These are phyloP conservation scores for Illadopsis cleaveri DNA, from an alignment of 2,113 vertebrate genomes.

Conservation along the genomic window DNA sequence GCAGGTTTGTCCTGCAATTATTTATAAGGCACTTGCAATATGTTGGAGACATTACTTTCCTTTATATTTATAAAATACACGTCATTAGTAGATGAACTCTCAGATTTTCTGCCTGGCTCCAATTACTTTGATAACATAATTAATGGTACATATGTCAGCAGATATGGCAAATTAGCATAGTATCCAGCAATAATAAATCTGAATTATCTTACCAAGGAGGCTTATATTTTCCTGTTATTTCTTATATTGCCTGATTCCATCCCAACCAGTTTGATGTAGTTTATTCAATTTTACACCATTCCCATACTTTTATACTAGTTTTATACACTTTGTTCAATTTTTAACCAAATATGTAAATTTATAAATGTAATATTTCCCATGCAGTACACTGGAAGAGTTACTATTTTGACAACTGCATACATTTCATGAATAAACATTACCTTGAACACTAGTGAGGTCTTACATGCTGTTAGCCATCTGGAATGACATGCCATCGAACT, in stretches of 20 bases:
- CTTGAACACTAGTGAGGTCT: neutral
- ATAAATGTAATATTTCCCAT: neutral
- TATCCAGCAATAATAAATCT: constrained; percentile 4
- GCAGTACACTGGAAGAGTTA: neutral
- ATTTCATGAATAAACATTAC: neutral
- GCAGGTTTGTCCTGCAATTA: neutral
- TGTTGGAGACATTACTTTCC: neutral
- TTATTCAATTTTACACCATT: neutral
- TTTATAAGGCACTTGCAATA: neutral
- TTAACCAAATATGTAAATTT: neutral
- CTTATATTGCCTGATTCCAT: neutral
- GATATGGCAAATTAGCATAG: neutral
- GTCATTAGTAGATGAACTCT: neutral
- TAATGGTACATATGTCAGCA: constrained; percentile 1
- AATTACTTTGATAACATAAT: constrained; percentile 34
- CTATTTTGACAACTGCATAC: neutral
- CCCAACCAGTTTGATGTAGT: neutral
- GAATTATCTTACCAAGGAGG: neutral
- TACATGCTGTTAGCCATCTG: neutral
- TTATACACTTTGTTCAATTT: neutral
- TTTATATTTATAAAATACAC: constrained; percentile 3
- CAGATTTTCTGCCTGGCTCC: constrained; percentile 7
- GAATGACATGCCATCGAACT: neutral
- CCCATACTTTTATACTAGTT: neutral
- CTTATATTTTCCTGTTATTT: neutral